Evolutionary conservation across 2,113 vertebrate species (phyloP).

Genomic region (Arvicanthis niloticus): DNA sequence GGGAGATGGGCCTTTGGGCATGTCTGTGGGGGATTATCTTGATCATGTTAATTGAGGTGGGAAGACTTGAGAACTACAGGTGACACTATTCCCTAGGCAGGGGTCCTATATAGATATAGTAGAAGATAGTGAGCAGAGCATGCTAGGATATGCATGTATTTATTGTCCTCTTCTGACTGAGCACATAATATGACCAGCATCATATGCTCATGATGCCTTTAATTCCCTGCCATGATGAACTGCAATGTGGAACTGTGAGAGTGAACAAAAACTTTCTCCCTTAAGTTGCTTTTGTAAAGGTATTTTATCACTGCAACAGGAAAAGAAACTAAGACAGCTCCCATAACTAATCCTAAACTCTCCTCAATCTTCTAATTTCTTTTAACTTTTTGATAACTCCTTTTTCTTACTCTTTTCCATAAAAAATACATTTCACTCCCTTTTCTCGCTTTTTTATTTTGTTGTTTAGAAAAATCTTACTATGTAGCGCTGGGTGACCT

Average conservation of each 20-base stretch:
- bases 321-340: background rate
- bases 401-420: background rate
- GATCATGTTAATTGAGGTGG: background rate
- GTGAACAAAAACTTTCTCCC: background rate
- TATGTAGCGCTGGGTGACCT: background rate
- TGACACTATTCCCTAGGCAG: background rate
- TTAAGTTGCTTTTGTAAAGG: background rate
- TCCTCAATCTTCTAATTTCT: background rate
- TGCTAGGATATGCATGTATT: background rate
- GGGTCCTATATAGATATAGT: no score
- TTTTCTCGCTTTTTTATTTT: background rate
- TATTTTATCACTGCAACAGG: background rate
- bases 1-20: background rate
- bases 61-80: background rate
- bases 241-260: background rate
- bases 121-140: background rate
- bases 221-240: background rate
- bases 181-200: background rate
- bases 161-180: background rate
- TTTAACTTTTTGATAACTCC: background rate
- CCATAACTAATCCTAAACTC: background rate
- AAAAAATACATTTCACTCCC: background rate
- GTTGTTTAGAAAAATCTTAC: background rate
- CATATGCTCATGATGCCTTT: background rate
- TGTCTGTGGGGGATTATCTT: background rate